These are phyloP conservation scores for Cistogaster globosa DNA, from an alignment of 2,888 invertebrate genomes.

Conservation along the genomic window DNA sequence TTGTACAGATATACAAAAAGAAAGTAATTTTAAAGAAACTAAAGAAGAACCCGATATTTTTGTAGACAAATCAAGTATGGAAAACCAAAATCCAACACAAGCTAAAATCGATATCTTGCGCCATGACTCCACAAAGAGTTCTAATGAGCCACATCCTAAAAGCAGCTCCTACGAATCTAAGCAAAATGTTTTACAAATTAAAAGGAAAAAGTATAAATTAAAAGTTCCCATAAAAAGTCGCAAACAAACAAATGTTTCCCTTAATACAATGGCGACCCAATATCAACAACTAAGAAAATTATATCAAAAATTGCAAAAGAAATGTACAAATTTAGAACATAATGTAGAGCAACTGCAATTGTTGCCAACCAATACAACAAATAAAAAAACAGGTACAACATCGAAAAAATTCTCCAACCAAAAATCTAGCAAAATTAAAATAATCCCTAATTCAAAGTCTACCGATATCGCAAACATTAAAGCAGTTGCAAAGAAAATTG, in stretches of 20 bases:
- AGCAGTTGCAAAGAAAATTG: background rate
- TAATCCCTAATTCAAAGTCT: background rate
- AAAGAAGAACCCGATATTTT: slow-evolving; percentile 38
- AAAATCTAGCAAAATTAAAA: background rate
- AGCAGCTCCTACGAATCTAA: background rate
- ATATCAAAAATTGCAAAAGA: slow-evolving; percentile 63
- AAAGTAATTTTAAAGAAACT: slow-evolving; percentile 38
- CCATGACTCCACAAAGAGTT: background rate
- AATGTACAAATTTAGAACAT: slow-evolving; percentile 64
- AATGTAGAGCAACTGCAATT: slow-evolving; percentile 68
- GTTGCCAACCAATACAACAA: slow-evolving; percentile 9
- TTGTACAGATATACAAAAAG: background rate
- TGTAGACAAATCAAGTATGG: background rate
- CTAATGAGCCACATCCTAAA: background rate
- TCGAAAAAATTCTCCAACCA: background rate
- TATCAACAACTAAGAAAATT: slow-evolving; percentile 66
- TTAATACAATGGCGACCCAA: slow-evolving; percentile 62
- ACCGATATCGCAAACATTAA: background rate
- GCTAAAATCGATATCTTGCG: background rate
- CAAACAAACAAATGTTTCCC: slow-evolving; percentile 55
- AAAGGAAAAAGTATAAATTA: slow-evolving; percentile 17
- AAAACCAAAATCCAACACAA: background rate
- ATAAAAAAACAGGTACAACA: slow-evolving; percentile 13
- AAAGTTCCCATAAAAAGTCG: slow-evolving; percentile 37
- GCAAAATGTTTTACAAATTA: slow-evolving; percentile 2